A percentile compares a stretch with the other conserved stretches of the same genome.
phyloP scores from a whole-genome alignment of 2,113 vertebrate species.

The Petrocephalus microphthalmus region DNA sequence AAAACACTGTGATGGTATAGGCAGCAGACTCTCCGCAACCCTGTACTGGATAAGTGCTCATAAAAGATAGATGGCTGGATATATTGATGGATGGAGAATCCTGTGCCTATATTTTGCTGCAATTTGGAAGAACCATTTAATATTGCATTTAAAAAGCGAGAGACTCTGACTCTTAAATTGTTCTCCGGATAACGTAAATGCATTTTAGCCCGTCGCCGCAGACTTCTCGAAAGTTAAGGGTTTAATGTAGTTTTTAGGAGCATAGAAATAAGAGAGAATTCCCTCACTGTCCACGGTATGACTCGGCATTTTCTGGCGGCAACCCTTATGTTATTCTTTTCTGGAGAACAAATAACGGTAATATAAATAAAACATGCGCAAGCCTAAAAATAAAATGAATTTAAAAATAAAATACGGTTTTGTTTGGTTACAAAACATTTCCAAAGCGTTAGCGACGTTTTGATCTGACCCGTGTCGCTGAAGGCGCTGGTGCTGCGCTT shows the following conservation, averaged over 20 bases:
- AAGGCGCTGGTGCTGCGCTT: background rate
- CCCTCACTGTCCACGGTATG: background rate
- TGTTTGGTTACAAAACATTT: background rate
- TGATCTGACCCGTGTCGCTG: background rate
- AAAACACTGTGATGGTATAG: background rate
- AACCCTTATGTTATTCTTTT: background rate
- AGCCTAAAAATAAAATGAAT: background rate
- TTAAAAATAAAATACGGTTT: background rate
- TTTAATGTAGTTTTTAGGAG: background rate
- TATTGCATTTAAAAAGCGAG: background rate
- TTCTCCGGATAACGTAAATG: background rate
- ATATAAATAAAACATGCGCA: constrained; percentile 3
- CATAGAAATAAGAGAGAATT: background rate
- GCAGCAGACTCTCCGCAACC: background rate
- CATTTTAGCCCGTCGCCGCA: background rate
- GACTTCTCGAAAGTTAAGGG: background rate
- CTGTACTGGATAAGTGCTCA: background rate
- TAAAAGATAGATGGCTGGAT: background rate
- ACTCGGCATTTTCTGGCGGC: background rate
- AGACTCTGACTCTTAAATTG: background rate
- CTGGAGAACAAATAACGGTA: background rate
- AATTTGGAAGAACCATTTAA: background rate
- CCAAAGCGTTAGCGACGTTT: background rate
- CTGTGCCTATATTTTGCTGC: background rate
- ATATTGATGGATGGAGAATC: background rate